Conservation (phyloP, 2,888 invertebrate species). For the Melikaiella ostensackeni region DNA sequence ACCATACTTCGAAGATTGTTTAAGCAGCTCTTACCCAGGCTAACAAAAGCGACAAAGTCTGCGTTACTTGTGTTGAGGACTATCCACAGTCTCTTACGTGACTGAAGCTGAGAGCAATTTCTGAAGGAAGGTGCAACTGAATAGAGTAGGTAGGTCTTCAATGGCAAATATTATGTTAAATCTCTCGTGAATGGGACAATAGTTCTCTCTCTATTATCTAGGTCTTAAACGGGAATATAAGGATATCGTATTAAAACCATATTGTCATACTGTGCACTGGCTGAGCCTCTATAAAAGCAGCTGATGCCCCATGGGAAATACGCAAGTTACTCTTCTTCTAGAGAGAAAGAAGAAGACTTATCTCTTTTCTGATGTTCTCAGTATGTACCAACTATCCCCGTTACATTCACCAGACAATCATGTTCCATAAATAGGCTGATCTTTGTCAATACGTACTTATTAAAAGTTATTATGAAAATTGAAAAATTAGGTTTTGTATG, state of each 20-base stretch:
- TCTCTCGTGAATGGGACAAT: constrained; percentile 75
- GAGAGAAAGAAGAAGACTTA: background rate
- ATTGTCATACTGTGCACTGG: constrained; percentile 66
- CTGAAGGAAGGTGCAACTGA: constrained; percentile 56
- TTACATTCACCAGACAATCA: too few species aligned
- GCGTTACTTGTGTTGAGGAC: constrained; percentile 40
- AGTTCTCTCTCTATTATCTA: constrained; percentile 68
- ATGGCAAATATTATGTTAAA: constrained; percentile 77
- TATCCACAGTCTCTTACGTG: constrained; percentile 43
- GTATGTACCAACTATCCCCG: background rate
- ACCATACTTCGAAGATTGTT: background rate
- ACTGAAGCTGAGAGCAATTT: constrained; percentile 56
- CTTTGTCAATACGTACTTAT: background rate
- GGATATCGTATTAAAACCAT: constrained; percentile 67
- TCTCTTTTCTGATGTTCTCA: constrained; percentile 17
- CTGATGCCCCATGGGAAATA: constrained; percentile 68
- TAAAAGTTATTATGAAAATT: background rate
- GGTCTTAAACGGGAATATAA: constrained; percentile 68
- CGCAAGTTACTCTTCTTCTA: constrained; percentile 49
- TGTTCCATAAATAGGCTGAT: background rate
- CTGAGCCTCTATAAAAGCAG: constrained; percentile 60
- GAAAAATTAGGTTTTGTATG: background rate
- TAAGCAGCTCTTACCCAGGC: background rate
- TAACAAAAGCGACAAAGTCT: constrained; percentile 43
- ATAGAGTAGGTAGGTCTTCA: constrained; percentile 69